Conservation (phyloP, 2,888 invertebrate genomes). For the Hyles lineata region DNA sequence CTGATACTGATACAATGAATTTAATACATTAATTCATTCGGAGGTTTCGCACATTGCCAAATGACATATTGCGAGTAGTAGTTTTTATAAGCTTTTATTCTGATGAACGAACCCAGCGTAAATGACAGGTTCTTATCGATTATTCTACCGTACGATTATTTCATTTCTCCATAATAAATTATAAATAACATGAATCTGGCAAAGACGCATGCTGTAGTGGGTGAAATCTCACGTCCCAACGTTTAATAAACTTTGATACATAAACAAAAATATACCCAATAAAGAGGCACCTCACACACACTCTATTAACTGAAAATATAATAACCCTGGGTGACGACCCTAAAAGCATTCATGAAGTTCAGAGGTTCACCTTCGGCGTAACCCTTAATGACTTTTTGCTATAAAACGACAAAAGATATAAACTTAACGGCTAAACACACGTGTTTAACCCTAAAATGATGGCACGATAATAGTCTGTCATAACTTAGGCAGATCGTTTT, state of each 20-base stretch:
- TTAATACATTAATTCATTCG: too few species aligned
- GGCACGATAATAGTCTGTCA: conserved; percentile 54
- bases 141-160: too few species aligned
- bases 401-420: conserved; percentile 36
- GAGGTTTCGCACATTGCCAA: too few species aligned
- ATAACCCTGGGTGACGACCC: not conserved
- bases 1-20: too few species aligned
- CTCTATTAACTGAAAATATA: not conserved
- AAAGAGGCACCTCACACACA: not conserved
- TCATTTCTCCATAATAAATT: too few species aligned
- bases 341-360: conserved; percentile 17
- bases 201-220: too few species aligned
- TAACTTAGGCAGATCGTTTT: conserved; percentile 46
- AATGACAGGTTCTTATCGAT: too few species aligned
- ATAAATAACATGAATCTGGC: not conserved
- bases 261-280: not conserved
- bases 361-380: conserved; percentile 16
- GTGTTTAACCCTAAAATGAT: conserved; percentile 53
- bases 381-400: conserved; percentile 36
- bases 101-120: too few species aligned
- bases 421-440: conserved; percentile 39
- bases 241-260: not conserved
- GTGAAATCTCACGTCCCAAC: too few species aligned
- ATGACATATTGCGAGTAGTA: too few species aligned
- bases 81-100: too few species aligned